Conservation (phyloP, 2,113 vertebrate species). For the Monarcha castaneiventris region DNA sequence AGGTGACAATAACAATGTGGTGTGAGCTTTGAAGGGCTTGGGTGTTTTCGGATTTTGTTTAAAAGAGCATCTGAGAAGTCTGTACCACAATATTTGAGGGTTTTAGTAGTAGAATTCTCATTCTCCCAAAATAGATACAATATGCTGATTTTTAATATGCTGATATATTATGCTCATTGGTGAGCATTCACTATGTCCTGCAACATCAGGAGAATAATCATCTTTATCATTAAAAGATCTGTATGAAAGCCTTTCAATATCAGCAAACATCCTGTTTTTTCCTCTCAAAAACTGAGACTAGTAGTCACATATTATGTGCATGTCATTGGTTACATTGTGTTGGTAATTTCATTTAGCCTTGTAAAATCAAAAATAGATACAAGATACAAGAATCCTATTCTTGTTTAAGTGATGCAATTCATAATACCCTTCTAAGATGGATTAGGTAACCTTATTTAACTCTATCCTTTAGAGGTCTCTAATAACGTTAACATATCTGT, state of each 20-base stretch:
- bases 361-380: constrained; percentile 45
- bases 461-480: constrained; percentile 61
- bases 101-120: neutral
- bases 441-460: constrained; percentile 65
- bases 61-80: neutral
- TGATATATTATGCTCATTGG: neutral
- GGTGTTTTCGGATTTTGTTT: accelerated
- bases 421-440: constrained; percentile 53
- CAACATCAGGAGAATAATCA: neutral
- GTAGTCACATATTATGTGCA: neutral
- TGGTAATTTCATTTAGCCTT: neutral
- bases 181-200: neutral
- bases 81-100: neutral
- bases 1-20: neutral
- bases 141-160: neutral
- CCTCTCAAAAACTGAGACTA: neutral
- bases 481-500: constrained; percentile 72
- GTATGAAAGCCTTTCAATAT: neutral
- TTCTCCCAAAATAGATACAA: neutral
- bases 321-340: neutral
- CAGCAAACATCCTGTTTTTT: neutral
- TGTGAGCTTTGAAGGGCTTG: neutral
- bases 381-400: constrained; percentile 32
- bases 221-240: neutral
- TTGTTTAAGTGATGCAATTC: constrained; percentile 42